Percentiles rank a stretch among this genome's conserved stretches.
These are phyloP conservation scores for Drosophila nr. fundita DNA, from an alignment of 2,888 invertebrate species.

Conservation along the genomic window DNA sequence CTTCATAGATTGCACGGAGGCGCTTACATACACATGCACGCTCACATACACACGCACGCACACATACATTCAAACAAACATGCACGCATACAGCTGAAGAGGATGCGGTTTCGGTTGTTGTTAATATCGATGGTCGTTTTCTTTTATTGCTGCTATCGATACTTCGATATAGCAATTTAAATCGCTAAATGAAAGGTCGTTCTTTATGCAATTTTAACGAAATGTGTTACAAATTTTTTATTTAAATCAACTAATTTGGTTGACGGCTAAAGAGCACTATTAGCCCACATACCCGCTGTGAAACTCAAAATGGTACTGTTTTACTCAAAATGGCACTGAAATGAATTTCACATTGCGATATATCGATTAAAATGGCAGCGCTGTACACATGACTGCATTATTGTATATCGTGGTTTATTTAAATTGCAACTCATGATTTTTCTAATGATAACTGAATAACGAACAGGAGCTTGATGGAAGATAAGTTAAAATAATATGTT, in stretches of 20 bases:
- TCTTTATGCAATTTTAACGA: background rate
- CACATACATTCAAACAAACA: conserved; percentile 4
- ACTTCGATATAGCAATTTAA: background rate
- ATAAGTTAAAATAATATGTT: background rate
- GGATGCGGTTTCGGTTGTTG: conserved; percentile 39
- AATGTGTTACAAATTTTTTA: background rate
- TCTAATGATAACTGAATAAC: background rate
- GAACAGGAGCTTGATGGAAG: background rate
- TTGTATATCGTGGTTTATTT: background rate
- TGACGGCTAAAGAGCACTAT: background rate
- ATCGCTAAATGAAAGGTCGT: rapidly evolving
- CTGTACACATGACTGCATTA: conserved; percentile 11
- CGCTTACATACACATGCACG: conserved; percentile 43
- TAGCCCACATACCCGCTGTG: conserved; percentile 15
- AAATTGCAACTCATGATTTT: background rate
- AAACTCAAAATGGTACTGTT: conserved; percentile 18
- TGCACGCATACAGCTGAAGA: conserved; percentile 48
- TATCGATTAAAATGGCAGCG: background rate
- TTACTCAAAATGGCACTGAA: conserved; percentile 11
- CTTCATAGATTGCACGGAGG: conserved; percentile 59
- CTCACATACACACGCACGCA: conserved; percentile 6
- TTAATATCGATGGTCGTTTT: conserved; percentile 35
- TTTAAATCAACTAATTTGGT: background rate
- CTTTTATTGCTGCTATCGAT: conserved; percentile 28
- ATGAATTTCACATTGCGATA: conserved; percentile 11